These are phyloP conservation scores for Trichechus manatus DNA, from an alignment of 2,113 vertebrate species.

Conservation along the genomic window DNA sequence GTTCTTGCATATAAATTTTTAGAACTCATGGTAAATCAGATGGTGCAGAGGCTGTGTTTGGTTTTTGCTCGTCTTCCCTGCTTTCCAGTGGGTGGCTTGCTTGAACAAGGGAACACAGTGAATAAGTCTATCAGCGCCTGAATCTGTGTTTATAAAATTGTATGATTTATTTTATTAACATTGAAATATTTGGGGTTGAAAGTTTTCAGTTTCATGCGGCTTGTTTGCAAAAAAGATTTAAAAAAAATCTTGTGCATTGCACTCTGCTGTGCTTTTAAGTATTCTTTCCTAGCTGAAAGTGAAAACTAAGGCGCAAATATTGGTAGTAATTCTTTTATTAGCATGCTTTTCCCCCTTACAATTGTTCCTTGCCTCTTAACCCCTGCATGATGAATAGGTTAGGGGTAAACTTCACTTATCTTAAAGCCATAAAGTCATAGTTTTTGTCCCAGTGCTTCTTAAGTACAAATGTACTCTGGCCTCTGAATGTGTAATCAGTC, in stretches of 20 bases:
- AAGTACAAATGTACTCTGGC: background rate
- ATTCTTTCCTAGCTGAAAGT: conserved; percentile 61
- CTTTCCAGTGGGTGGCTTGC: conserved; percentile 68
- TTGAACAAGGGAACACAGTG: conserved; percentile 53
- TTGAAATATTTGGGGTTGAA: conserved; percentile 54
- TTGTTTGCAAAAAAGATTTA: conserved; percentile 46
- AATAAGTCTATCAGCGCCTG: conserved; percentile 63
- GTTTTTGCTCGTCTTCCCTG: background rate
- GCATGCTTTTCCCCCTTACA: background rate
- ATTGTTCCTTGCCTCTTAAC: conserved; percentile 23
- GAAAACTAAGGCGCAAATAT: conserved; percentile 46
- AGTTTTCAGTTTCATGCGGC: conserved; percentile 44
- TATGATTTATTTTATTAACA: conserved; percentile 65
- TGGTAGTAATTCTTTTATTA: conserved; percentile 36
- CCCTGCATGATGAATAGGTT: conserved; percentile 15
- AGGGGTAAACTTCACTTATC: conserved; percentile 12
- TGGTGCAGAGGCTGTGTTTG: conserved; percentile 65
- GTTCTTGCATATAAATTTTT: conserved; percentile 63
- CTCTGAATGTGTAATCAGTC: background rate
- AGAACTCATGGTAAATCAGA: conserved; percentile 70
- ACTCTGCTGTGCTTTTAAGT: conserved; percentile 30
- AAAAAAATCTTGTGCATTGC: conserved; percentile 31
- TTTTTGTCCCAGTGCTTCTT: conserved; percentile 34
- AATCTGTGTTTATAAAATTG: conserved; percentile 60
- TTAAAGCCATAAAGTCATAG: background rate